These are phyloP conservation scores for Jaculus jaculus DNA, from an alignment of 2,113 vertebrate genomes.

Conservation along the genomic window DNA sequence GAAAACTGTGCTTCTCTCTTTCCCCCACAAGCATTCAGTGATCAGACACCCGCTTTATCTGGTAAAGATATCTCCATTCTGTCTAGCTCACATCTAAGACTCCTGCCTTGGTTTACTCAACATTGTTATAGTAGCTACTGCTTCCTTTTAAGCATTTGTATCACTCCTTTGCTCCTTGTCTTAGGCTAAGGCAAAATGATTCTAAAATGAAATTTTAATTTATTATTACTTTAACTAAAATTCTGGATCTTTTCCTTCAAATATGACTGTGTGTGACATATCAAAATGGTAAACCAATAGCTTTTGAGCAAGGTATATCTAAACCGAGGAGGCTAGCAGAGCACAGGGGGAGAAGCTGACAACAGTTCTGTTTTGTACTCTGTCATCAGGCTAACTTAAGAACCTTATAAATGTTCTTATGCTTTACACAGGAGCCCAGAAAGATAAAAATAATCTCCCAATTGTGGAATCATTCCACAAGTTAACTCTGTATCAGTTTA, in stretches of 20 bases:
- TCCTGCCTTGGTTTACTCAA: not conserved
- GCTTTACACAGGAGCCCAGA: not conserved
- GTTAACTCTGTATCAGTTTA: not conserved
- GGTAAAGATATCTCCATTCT: not conserved
- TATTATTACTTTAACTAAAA: conserved; percentile 2
- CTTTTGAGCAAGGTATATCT: not conserved
- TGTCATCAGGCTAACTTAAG: not conserved
- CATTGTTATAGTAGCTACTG: not conserved
- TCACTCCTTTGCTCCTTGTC: not conserved
- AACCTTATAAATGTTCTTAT: not conserved
- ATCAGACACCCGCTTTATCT: not conserved
- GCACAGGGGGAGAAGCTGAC: not conserved
- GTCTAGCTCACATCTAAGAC: not conserved
- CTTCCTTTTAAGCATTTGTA: not conserved
- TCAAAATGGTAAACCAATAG: not conserved
- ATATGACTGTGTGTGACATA: not conserved
- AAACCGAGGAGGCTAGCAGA: not conserved
- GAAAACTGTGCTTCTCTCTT: not conserved
- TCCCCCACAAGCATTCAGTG: not conserved
- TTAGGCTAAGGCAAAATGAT: not conserved
- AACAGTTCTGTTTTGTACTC: not conserved
- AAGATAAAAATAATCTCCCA: not conserved
- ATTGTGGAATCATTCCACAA: not conserved
- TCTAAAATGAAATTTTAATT: not conserved
- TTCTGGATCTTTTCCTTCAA: not conserved